phyloP scores from a whole-genome alignment of 2,113 vertebrate genomes.

The Myocastor coypus region DNA sequence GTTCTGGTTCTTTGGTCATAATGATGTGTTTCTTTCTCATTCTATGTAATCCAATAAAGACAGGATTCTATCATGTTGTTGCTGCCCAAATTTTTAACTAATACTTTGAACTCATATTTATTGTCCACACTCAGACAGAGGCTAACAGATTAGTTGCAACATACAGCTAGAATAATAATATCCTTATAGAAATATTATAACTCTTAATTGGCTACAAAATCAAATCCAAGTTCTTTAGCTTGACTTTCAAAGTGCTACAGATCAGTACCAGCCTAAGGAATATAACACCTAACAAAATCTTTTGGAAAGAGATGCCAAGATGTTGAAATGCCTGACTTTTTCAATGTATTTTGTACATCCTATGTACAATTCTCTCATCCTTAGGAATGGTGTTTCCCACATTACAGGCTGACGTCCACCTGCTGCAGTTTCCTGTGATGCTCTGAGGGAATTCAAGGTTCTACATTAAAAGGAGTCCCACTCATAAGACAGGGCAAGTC shows the following conservation, averaged over 20 bases:
- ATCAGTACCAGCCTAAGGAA: neutral
- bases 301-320: neutral
- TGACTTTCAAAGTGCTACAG: neutral
- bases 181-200: too few species aligned
- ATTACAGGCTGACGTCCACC: neutral
- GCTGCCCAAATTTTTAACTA: neutral
- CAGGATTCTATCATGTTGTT: too few species aligned
- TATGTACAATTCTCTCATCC: neutral
- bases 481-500: neutral
- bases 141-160: neutral
- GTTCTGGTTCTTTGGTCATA: too few species aligned
- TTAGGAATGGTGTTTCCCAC: neutral
- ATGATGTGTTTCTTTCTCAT: too few species aligned
- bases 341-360: neutral
- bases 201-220: too few species aligned
- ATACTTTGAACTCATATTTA: neutral
- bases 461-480: neutral
- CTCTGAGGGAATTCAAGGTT: neutral
- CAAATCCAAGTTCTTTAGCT: neutral
- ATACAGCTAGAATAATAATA: neutral
- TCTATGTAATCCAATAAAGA: too few species aligned
- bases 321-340: neutral
- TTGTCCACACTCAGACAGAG: neutral
- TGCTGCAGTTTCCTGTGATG: neutral
- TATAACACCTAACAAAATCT: neutral